Evolutionary conservation across 2,797 vertebrate genomes (phyloP).

Genomic region (Strix occidentalis): DNA sequence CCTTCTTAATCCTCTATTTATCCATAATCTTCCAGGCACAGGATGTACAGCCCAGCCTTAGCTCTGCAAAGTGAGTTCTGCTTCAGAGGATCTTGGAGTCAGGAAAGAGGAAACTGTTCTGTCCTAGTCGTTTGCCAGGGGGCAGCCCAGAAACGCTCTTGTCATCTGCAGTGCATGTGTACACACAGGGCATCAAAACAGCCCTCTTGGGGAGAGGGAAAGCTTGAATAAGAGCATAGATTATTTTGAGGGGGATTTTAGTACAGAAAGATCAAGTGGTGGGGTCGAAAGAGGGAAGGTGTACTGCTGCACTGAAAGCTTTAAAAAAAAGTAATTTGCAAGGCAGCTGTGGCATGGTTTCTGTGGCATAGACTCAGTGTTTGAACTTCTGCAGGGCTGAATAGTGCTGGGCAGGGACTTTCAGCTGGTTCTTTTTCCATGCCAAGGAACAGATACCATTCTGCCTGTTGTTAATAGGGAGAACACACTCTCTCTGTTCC

Average conservation of each 20-base stretch:
- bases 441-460: background rate
- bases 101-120: background rate
- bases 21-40: background rate
- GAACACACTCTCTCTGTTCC: background rate
- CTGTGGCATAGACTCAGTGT: background rate
- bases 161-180: background rate
- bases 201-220: background rate
- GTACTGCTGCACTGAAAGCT: background rate
- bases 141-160: background rate
- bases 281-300: background rate
- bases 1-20: background rate
- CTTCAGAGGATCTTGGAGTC: background rate
- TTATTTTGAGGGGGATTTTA: background rate
- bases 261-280: background rate
- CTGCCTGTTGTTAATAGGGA: background rate
- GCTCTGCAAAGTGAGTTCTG: background rate
- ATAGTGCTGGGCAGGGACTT: background rate
- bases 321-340: background rate
- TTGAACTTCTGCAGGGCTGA: background rate
- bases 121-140: background rate
- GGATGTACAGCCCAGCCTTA: background rate
- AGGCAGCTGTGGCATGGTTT: background rate
- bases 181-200: background rate
- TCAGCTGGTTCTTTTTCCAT: background rate
- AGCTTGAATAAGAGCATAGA: background rate